Conservation (phyloP, 2,888 invertebrate species). For the Cyclophora albipunctata region DNA sequence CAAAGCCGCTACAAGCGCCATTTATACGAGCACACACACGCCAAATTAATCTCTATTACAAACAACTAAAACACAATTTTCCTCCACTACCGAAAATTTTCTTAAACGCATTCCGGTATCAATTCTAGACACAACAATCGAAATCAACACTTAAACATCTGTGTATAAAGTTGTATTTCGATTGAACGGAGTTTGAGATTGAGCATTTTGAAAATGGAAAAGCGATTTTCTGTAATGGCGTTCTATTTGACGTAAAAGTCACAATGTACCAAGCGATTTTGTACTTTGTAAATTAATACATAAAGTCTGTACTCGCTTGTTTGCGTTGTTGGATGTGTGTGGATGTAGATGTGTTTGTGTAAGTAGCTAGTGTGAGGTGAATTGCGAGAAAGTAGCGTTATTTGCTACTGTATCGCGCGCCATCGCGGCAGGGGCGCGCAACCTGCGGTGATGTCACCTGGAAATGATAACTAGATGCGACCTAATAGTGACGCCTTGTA, state of each 20-base stretch:
- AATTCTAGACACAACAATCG: conserved; percentile 7
- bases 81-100: conserved; percentile 29
- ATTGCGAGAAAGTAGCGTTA: conserved; percentile 70
- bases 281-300: background rate
- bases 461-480: conserved; percentile 5
- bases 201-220: conserved; percentile 33
- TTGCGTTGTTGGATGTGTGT: conserved; percentile 5
- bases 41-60: conserved; percentile 41
- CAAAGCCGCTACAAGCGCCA: conserved; percentile 60
- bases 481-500: too few relatives aligned
- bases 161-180: conserved; percentile 28
- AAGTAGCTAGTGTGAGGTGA: conserved; percentile 61
- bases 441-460: conserved; percentile 27
- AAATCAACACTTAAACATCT: conserved; percentile 13
- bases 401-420: conserved; percentile 74
- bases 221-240: conserved; percentile 53
- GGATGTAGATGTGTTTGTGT: conserved; percentile 13
- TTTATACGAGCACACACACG: conserved; percentile 29
- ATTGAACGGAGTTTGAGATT: conserved; percentile 16
- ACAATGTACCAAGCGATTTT: conserved; percentile 4
- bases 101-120: conserved; percentile 29
- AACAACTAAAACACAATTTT: conserved; percentile 33
- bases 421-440: conserved; percentile 50
- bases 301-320: conserved; percentile 10
- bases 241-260: conserved; percentile 26